A percentile compares a stretch with the other conserved stretches of the same genome.
Conservation (phyloP, 2,888 invertebrate genomes). For the Abrostola triplasia region DNA sequence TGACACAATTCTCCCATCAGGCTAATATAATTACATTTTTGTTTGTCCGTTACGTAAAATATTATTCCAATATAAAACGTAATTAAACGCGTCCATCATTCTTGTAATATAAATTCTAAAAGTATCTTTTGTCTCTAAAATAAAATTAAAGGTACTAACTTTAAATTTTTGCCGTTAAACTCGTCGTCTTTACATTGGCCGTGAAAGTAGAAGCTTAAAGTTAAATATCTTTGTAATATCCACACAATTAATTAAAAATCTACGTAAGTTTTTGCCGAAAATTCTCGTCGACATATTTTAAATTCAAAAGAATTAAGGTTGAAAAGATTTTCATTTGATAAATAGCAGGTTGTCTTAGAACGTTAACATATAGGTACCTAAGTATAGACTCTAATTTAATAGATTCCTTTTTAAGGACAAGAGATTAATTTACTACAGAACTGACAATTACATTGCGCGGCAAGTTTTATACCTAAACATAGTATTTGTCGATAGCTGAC, state of each 20-base stretch:
- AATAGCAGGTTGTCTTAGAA: background rate
- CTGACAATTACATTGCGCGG: no score
- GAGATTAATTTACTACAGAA: no score
- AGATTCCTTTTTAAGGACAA: no score
- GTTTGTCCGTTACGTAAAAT: slow-evolving; percentile 47
- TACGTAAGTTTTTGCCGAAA: background rate
- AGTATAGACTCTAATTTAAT: no score
- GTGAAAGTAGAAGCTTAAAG: slow-evolving; percentile 22
- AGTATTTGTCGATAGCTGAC: slow-evolving; percentile 36
- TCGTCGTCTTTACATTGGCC: slow-evolving; percentile 12
- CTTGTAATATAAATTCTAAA: slow-evolving; percentile 29
- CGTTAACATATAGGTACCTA: no score
- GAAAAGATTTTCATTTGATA: background rate
- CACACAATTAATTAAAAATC: background rate
- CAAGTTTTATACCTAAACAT: background rate
- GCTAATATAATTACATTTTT: slow-evolving; percentile 44
- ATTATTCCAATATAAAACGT: slow-evolving; percentile 48
- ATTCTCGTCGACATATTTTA: no score
- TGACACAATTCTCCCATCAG: slow-evolving; percentile 19
- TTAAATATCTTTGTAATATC: slow-evolving; percentile 6
- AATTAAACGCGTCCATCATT: slow-evolving; percentile 48
- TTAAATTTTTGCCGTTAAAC: slow-evolving; percentile 30
- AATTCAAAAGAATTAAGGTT: background rate
- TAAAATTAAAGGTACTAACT: slow-evolving; percentile 33
- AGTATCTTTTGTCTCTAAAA: slow-evolving; percentile 47